Conservation (phyloP, 2,113 vertebrate species). For the Sturnira hondurensis region DNA sequence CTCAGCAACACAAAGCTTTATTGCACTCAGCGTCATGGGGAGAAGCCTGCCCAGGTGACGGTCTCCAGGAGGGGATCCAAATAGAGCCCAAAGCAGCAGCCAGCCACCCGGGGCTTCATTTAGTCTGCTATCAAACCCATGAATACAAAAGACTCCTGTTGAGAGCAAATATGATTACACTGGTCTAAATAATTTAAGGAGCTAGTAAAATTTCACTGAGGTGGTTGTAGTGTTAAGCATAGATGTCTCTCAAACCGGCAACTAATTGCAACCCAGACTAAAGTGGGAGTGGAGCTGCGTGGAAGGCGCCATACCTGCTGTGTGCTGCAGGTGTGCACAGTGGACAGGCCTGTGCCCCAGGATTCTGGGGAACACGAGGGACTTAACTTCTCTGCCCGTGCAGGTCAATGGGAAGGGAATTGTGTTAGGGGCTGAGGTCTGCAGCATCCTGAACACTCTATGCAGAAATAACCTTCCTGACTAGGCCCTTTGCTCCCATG, state of each 20-base stretch:
- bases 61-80: not conserved
- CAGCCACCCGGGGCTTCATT: not conserved
- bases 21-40: not conserved
- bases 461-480: not conserved
- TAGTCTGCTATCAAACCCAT: not conserved
- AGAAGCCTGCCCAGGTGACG: not conserved
- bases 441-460: accelerated
- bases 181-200: slow-evolving; percentile 63
- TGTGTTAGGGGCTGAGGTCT: not conserved
- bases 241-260: slow-evolving; percentile 17
- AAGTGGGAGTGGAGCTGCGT: slow-evolving; percentile 20
- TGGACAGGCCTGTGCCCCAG: not conserved
- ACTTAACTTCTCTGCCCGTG: not conserved
- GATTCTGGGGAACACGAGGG: slow-evolving; percentile 16
- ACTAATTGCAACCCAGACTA: slow-evolving; percentile 63
- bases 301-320: not conserved
- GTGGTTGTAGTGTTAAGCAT: slow-evolving; percentile 48
- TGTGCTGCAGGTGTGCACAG: not conserved
- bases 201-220: slow-evolving; percentile 65
- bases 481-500: not conserved
- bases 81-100: slow-evolving; percentile 4
- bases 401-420: not conserved
- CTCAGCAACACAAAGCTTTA: not conserved
- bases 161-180: slow-evolving; percentile 72
- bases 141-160: slow-evolving; percentile 48